These are phyloP conservation scores for Spilogale gracilis DNA, from an alignment of 2,113 vertebrate species.

Conservation along the genomic window DNA sequence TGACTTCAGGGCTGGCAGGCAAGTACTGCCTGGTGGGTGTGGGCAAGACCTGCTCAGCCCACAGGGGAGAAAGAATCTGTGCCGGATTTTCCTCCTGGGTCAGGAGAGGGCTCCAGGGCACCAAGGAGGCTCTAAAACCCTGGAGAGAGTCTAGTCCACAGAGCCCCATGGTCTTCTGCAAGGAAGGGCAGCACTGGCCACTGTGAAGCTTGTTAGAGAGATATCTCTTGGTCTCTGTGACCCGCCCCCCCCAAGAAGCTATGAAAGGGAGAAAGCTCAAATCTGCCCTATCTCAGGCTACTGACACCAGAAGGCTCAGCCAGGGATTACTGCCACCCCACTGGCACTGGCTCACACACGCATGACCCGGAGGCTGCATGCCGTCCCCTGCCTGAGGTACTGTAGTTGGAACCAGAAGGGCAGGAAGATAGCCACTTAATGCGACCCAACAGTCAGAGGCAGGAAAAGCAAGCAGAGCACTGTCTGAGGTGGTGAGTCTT, in stretches of 20 bases:
- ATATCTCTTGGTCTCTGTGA: neutral
- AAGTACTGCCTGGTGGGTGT: neutral
- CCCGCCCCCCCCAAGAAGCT: neutral
- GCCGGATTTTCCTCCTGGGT: neutral
- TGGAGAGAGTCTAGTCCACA: neutral
- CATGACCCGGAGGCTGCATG: neutral
- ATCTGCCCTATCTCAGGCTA: neutral
- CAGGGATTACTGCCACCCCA: neutral
- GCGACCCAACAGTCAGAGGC: neutral
- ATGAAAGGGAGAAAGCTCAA: neutral
- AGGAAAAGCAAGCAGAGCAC: neutral
- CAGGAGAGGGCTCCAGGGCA: neutral
- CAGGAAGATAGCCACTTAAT: constrained; percentile 1
- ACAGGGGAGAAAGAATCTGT: neutral
- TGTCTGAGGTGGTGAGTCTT: neutral
- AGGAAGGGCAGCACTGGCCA: neutral
- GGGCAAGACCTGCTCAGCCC: neutral
- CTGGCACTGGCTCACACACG: neutral
- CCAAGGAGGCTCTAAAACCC: neutral
- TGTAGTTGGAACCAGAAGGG: neutral
- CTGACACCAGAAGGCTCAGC: neutral
- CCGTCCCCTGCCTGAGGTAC: neutral
- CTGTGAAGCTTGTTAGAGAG: neutral
- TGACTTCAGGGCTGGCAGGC: neutral
- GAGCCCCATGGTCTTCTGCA: neutral